A percentile compares a stretch with the other conserved stretches of the same genome.
phyloP scores from a whole-genome alignment of 2,888 invertebrate genomes.

The Lasioglossum calceatum region DNA sequence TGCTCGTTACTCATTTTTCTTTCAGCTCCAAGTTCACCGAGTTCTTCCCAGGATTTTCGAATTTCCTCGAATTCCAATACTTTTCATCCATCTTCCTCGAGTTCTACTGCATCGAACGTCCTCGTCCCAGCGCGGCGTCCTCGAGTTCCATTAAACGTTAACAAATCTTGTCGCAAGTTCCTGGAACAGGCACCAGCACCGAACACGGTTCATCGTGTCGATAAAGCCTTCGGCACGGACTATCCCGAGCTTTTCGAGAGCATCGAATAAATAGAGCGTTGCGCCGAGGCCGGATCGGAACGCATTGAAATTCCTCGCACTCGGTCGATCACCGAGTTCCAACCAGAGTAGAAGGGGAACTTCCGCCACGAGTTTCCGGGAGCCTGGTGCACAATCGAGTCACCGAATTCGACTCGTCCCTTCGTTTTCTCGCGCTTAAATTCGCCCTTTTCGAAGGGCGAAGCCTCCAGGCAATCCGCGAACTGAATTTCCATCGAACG shows the following conservation, averaged over 20 bases:
- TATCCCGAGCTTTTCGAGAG: conserved; percentile 2
- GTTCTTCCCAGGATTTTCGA: neutral
- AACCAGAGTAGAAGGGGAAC: neutral
- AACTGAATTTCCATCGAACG: conserved; percentile 23
- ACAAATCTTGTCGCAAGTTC: neutral
- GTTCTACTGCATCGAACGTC: neutral
- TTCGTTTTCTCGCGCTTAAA: conserved; percentile 20
- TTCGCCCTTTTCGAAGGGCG: conserved; percentile 18
- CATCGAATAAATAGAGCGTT: conserved; percentile 37
- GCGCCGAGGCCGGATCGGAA: conserved; percentile 5
- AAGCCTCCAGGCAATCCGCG: neutral
- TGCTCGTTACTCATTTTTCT: neutral
- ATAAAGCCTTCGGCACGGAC: neutral
- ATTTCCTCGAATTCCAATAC: neutral
- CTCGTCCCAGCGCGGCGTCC: too few relatives aligned
- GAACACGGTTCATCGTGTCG: neutral
- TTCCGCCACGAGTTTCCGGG: conserved; percentile 38
- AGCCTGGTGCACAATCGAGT: conserved; percentile 32
- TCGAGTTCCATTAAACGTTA: neutral
- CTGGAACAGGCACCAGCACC: neutral
- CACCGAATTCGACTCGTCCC: conserved; percentile 16
- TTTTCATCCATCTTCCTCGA: neutral
- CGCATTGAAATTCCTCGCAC: conserved; percentile 53
- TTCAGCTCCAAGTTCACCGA: neutral
- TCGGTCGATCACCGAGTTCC: conserved; percentile 35